These are phyloP conservation scores for Oncorhynchus tshawytscha DNA, from an alignment of 2,113 vertebrate species.

Conservation along the genomic window DNA sequence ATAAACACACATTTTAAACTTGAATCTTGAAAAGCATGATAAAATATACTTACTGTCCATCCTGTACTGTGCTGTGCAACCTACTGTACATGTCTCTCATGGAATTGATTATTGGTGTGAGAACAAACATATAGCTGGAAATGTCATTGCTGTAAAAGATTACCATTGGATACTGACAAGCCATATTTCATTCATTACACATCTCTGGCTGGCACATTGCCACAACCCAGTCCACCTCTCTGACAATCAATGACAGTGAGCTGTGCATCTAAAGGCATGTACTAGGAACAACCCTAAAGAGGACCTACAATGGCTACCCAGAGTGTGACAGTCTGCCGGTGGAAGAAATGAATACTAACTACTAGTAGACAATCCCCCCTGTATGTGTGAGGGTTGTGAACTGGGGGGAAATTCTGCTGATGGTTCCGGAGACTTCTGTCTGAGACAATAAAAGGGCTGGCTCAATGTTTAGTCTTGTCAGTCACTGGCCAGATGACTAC, in stretches of 20 bases:
- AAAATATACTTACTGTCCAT: background rate
- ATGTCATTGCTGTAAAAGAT: background rate
- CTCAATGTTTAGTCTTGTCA: slow-evolving; percentile 68
- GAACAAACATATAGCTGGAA: background rate
- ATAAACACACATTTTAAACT: slow-evolving; percentile 37
- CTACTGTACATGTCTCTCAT: no score
- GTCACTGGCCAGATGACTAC: slow-evolving; percentile 59
- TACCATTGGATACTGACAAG: background rate
- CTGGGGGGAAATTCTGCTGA: slow-evolving; percentile 24
- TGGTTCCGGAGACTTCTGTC: slow-evolving; percentile 48
- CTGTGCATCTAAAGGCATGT: slow-evolving; percentile 36
- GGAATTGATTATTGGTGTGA: no score
- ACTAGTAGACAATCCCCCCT: slow-evolving; percentile 51
- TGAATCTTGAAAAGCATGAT: background rate
- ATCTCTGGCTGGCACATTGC: slow-evolving; percentile 13
- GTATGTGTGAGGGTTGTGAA: slow-evolving; percentile 40
- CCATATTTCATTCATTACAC: slow-evolving; percentile 7
- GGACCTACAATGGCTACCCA: slow-evolving; percentile 42
- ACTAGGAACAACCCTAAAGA: slow-evolving; percentile 30
- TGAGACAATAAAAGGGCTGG: slow-evolving; percentile 37
- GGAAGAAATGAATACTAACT: slow-evolving; percentile 62
- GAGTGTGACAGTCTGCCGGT: slow-evolving; percentile 41
- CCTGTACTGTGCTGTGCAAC: background rate
- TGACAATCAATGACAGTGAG: slow-evolving; percentile 50
- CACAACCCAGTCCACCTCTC: slow-evolving; percentile 15